Percentiles rank a stretch among this genome's conserved stretches.
Evolutionary conservation across 2,797 vertebrate species (phyloP).

Genomic region (Betta splendens): DNA sequence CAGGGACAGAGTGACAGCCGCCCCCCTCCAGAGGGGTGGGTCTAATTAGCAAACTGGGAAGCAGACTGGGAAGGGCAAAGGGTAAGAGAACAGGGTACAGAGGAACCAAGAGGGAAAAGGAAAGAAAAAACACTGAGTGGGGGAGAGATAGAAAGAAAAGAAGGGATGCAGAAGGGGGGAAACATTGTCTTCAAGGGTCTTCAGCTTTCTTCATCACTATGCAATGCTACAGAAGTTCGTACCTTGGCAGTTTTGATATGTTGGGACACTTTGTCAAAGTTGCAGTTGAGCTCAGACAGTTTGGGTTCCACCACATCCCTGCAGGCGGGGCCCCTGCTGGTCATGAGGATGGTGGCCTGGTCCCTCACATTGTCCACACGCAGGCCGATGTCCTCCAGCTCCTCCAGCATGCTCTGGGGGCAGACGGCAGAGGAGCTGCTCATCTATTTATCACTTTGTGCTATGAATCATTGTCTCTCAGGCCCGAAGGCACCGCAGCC

Average conservation of each 20-base stretch:
- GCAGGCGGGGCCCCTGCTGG: conserved; percentile 86
- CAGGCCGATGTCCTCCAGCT: conserved; percentile 87
- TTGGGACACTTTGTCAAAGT: conserved; percentile 95
- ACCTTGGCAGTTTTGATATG: conserved; percentile 92
- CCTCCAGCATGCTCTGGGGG: conserved; percentile 85
- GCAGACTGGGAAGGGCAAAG: conserved; percentile 18
- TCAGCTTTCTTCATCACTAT: conserved; percentile 56
- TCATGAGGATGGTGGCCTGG: conserved; percentile 91
- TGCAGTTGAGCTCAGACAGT: conserved; percentile 90
- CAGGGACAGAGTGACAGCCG: conserved; percentile 21
- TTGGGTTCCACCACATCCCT: conserved; percentile 94
- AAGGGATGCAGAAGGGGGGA: conserved; percentile 22
- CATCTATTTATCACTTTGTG: conserved; percentile 17
- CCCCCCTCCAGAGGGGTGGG: conserved; percentile 30
- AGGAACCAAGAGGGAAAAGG: not conserved
- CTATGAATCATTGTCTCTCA: conserved; percentile 18
- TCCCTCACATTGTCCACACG: conserved; percentile 91
- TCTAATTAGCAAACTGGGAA: conserved; percentile 43
- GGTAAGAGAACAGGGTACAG: conserved; percentile 1
- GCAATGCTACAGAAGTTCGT: conserved; percentile 61
- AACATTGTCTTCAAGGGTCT: conserved; percentile 62
- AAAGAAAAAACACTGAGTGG: not conserved
- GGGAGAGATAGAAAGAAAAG: conserved; percentile 8
- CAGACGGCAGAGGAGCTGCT: conserved; percentile 21
- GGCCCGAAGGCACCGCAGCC: conserved; percentile 12